Percentiles rank a stretch among this genome's conserved stretches.
Evolutionary conservation across 2,113 vertebrate genomes (phyloP).

Genomic region (Caracal caracal): DNA sequence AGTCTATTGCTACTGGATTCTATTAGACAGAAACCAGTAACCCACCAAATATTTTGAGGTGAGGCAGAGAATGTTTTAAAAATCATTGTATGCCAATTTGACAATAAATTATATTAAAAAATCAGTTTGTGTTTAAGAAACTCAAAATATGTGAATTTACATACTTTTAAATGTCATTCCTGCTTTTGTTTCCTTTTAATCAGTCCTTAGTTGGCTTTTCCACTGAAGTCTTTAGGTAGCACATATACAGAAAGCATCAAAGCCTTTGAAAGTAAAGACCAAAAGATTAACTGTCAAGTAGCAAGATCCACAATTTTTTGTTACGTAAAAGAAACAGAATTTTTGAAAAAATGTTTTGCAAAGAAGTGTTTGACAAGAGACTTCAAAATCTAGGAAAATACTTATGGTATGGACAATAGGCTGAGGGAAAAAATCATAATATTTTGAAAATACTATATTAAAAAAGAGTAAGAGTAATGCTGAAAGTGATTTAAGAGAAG

Average conservation of each 20-base stretch:
- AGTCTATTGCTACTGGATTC: conserved; percentile 61
- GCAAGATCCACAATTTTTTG: background rate
- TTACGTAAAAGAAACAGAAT: background rate
- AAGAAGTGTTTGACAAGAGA: conserved; percentile 29
- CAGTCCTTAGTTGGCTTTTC: conserved; percentile 37
- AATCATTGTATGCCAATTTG: background rate
- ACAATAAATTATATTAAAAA: background rate
- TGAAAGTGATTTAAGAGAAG: background rate
- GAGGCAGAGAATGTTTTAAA: conserved; percentile 21
- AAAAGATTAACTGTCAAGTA: conserved; percentile 31
- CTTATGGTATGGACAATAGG: background rate
- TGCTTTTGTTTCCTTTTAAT: conserved; percentile 60
- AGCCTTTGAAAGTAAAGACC: conserved; percentile 36
- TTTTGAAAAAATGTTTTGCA: background rate
- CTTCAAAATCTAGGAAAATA: conserved; percentile 20
- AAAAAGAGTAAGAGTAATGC: background rate
- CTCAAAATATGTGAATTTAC: background rate
- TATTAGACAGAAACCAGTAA: conserved; percentile 73
- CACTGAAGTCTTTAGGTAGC: background rate
- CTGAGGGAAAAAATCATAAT: background rate
- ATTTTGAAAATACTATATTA: conserved; percentile 23
- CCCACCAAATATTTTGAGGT: conserved; percentile 37
- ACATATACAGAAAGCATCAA: conserved; percentile 42
- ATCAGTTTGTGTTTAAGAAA: conserved; percentile 36
- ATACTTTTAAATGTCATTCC: conserved; percentile 52